A percentile compares a stretch with the other conserved stretches of the same genome.
Conservation (phyloP, 2,797 vertebrate genomes). For the Myoxocephalus aenaeus region DNA sequence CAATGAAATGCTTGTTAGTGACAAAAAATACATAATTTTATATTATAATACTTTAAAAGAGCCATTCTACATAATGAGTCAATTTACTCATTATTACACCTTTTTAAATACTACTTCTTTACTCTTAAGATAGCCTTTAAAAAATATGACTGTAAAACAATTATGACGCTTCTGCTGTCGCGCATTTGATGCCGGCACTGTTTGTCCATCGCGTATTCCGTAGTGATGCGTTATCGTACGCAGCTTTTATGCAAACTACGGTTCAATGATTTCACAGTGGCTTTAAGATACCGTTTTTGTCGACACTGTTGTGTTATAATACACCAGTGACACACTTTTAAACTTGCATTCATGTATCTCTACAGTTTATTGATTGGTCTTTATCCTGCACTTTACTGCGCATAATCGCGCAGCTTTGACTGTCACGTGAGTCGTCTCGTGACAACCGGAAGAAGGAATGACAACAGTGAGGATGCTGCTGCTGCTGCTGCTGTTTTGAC, state of each 20-base stretch:
- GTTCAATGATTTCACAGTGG: fast-evolving
- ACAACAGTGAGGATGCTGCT: constrained; percentile 46
- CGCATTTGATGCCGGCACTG: background rate
- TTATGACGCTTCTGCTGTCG: background rate
- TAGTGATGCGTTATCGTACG: constrained; percentile 33
- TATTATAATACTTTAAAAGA: background rate
- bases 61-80: background rate
- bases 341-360: too few relatives aligned
- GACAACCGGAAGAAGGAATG: constrained; percentile 69
- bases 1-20: background rate
- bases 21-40: background rate
- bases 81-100: background rate
- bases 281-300: too few relatives aligned
- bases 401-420: constrained; percentile 47
- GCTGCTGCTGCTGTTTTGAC: constrained; percentile 24
- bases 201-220: constrained; percentile 41
- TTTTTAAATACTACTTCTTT: background rate
- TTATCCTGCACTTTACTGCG: background rate
- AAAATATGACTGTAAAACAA: background rate
- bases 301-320: fast-evolving
- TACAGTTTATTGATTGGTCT: too few relatives aligned
- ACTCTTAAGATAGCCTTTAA: background rate
- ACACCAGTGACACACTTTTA: background rate
- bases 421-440: constrained; percentile 60
- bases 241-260: constrained; percentile 35